These are phyloP conservation scores for Aphelocoma californica DNA, from an alignment of 2,797 vertebrate species.

Conservation along the genomic window DNA sequence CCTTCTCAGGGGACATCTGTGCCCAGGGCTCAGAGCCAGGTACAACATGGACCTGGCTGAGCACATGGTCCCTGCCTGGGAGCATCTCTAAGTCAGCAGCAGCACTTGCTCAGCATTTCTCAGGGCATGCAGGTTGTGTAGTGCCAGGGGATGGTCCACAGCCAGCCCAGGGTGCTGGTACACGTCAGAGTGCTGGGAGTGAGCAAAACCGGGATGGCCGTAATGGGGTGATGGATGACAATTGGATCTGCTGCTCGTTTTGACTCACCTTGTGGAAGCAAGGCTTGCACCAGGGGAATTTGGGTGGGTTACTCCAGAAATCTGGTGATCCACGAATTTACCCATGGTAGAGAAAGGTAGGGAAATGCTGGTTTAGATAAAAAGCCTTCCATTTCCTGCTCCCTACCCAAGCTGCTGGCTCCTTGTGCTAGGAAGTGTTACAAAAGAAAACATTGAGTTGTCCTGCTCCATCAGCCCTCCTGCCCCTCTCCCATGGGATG, in stretches of 20 bases:
- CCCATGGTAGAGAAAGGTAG: not conserved
- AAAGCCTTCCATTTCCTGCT: not conserved
- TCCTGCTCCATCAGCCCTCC: not conserved
- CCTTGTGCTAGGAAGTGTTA: not conserved
- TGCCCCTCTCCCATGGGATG: not conserved
- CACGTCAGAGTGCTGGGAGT: not conserved
- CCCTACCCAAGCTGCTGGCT: not conserved
- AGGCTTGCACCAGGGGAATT: not conserved
- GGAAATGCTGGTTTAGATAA: not conserved
- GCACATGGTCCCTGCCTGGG: not conserved
- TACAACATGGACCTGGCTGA: not conserved
- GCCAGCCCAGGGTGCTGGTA: not conserved
- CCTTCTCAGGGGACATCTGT: not conserved
- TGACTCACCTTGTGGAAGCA: not conserved
- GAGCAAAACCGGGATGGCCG: not conserved
- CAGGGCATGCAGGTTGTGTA: not conserved
- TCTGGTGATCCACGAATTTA: not conserved
- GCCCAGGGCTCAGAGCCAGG: not conserved
- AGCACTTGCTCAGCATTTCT: not conserved
- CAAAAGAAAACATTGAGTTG: rapidly evolving
- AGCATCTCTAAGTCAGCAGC: not conserved
- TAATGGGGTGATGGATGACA: not conserved
- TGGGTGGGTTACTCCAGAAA: not conserved
- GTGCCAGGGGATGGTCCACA: not conserved
- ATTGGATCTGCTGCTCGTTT: rapidly evolving